Percentiles rank a stretch among this genome's conserved stretches.
Evolutionary conservation across 2,113 vertebrate genomes (phyloP).

Genomic region (Paedocypris sp.): DNA sequence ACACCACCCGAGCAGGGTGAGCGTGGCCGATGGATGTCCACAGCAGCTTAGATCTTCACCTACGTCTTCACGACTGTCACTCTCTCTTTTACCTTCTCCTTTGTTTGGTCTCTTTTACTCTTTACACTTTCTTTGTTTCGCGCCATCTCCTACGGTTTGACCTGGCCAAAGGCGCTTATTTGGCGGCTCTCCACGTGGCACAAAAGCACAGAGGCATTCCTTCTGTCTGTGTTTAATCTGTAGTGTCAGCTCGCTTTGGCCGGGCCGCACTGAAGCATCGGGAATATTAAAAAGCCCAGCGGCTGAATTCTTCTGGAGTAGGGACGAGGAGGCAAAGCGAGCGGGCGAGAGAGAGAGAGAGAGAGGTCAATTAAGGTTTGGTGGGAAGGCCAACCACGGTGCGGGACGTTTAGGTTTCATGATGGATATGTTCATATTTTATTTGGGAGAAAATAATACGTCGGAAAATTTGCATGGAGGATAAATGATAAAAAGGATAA

Average conservation of each 20-base stretch:
- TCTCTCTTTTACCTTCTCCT: not conserved
- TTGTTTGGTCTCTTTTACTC: not conserved
- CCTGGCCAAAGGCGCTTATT: constrained; percentile 66
- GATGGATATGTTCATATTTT: no score
- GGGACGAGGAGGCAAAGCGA: constrained; percentile 62
- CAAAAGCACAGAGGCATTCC: constrained; percentile 92
- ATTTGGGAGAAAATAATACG: no score
- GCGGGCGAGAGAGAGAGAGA: constrained; percentile 54
- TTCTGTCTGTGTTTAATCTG: constrained; percentile 99
- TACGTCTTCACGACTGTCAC: not conserved
- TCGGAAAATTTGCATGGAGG: no score
- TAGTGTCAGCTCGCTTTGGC: constrained; percentile 98
- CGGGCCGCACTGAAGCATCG: constrained; percentile 74
- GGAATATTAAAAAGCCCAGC: constrained; percentile 93
- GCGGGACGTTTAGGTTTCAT: constrained; percentile 27
- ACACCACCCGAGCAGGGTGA: not conserved
- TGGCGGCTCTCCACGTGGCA: constrained; percentile 91
- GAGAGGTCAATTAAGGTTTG: constrained; percentile 62
- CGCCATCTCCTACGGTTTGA: constrained; percentile 65
- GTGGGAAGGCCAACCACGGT: constrained; percentile 48
- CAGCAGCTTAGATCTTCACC: not conserved
- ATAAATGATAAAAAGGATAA: no score
- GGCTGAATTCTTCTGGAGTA: constrained; percentile 86
- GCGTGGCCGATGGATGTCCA: constrained; percentile 1
- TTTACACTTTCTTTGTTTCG: constrained; percentile 48